These are phyloP conservation scores for Asarcornis scutulata DNA, from an alignment of 2,113 vertebrate genomes.

Conservation along the genomic window DNA sequence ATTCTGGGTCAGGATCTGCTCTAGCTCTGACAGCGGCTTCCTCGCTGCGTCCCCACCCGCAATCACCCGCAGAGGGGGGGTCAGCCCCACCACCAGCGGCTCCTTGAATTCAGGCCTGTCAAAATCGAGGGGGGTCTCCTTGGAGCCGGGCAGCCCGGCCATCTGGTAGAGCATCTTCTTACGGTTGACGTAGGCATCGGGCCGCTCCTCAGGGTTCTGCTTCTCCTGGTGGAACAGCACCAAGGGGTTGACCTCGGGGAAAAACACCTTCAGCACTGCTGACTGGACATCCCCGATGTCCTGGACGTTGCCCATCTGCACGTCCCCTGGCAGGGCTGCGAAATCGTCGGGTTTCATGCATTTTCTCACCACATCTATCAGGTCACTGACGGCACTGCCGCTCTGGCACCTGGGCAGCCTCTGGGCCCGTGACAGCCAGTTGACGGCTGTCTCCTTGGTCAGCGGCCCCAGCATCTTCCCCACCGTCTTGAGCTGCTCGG, in stretches of 20 bases:
- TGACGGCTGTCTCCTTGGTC: conserved; percentile 53
- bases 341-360: conserved; percentile 56
- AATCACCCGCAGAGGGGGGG: conserved; percentile 43
- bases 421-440: conserved; percentile 56
- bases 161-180: conserved; percentile 71
- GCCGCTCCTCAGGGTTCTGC: conserved; percentile 57
- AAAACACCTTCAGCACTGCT: conserved; percentile 54
- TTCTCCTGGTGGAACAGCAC: conserved; percentile 70
- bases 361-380: conserved; percentile 63
- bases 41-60: conserved; percentile 51
- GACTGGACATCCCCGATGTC: conserved; percentile 26
- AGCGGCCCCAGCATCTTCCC: conserved; percentile 57
- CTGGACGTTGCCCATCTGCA: conserved; percentile 64
- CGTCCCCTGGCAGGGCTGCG: background rate
- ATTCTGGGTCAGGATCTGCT: conserved; percentile 66
- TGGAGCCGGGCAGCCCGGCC: conserved; percentile 43
- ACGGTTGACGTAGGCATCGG: conserved; percentile 47
- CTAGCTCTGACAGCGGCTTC: conserved; percentile 41
- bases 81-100: conserved; percentile 53
- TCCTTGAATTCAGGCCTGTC: conserved; percentile 65
- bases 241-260: conserved; percentile 66
- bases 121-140: conserved; percentile 38
- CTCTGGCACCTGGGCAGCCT: conserved; percentile 52
- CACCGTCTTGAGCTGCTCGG: conserved; percentile 50
- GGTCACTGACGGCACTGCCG: conserved; percentile 3